Evolutionary conservation across 2,797 vertebrate species (phyloP), one percentile per base, ranked within the genome.

Genomic region (Lepus townsendii): DNA sequence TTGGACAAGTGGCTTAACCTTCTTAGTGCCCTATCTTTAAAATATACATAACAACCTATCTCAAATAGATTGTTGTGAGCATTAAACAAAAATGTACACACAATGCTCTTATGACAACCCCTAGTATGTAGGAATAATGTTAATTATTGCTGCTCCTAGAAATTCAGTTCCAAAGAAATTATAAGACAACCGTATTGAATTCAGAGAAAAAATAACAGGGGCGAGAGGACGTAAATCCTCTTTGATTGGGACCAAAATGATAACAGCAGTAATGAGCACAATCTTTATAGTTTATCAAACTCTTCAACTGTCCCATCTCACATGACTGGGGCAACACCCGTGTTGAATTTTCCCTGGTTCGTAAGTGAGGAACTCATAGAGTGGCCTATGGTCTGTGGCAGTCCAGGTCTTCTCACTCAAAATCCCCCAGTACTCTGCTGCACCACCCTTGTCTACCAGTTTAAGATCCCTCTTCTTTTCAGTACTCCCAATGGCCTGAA

Each of bases 311-410:
- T 30, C 77, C 57, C 63, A 17, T 87, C 50, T 63, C 47, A n/a
- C 2, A 17, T 3, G 75, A 60, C 3, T 3, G 35, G 63, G 62
- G 30, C 17, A 32, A 27, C 2, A 14, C 0, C 0, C 8, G 10
- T 47, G 76, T 0, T 38, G 38, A 32, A 24, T 54, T 50, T 52
- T 4, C 22, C 24, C 50, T 2, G 4, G 26, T 57, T 92, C 57
- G n/a, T 0, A 24, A 72, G n/a, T 13, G 22, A 52, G 35, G 60
- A 22, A 30, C 20, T 83, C 27, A 2, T 14, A 11, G 69, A 83
- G 54, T 5, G 30, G 52, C 12, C 73, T 7, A 7, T 12, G 13
- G 32, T 3, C 35, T 47, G 19, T 4, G 12, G 52, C 75, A 19
- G 5, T 35, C 35, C 50, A 86, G 62, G n/a, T 50, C 47, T 38